Evolutionary conservation across 2,888 invertebrate species (phyloP), one percentile per base, ranked within the genome.

Genomic region (Drymonia ruficornis): DNA sequence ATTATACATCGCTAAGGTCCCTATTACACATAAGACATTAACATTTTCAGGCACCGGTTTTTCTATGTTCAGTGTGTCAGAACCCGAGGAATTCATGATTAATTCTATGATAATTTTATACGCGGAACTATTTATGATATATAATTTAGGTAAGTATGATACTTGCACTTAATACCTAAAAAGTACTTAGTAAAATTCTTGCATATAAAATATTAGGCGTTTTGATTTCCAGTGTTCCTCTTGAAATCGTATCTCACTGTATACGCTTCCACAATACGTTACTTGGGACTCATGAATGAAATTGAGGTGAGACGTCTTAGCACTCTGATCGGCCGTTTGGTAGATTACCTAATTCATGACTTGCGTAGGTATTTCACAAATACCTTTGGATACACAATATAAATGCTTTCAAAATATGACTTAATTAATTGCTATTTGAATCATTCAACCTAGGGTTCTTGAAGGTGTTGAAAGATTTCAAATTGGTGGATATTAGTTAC

Each of bases 251-350:
- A 85, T 56, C 56, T 84, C 52, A 84, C 60, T 36, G n/a, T 36
- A 36, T 36, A n/a, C 36, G 13, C 5, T 0, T 36, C 36, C n/a
- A 36, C 36, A 3, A 36, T 36, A 0, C 36, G 36, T 4, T 36
- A 36, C 36, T 67, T 81, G 46, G 93, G 93, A 61, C 89, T 94
- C 66, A 92, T 94, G 68, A 87, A 92, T 47, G 93, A 94, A 74
- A 78, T 89, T 2, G 83, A 89, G 79, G 88, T 87, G 58, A 72
- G 36, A 23, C 7, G 7, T 23, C n/a, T n/a, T n/a, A n/a, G 1
- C 23, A 23, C 23, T 7, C 23, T 23, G n/a, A n/a, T n/a, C n/a
- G n/a, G n/a, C n/a, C n/a, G n/a, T n/a, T n/a, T n/a, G n/a, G n/a
- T n/a, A n/a, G n/a, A n/a, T n/a, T n/a, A n/a, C n/a, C n/a, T n/a